Percentiles rank a stretch among this genome's conserved stretches.
phyloP scores from a whole-genome alignment of 1,140 invertebrate species.

The Cotesia glomerata region DNA sequence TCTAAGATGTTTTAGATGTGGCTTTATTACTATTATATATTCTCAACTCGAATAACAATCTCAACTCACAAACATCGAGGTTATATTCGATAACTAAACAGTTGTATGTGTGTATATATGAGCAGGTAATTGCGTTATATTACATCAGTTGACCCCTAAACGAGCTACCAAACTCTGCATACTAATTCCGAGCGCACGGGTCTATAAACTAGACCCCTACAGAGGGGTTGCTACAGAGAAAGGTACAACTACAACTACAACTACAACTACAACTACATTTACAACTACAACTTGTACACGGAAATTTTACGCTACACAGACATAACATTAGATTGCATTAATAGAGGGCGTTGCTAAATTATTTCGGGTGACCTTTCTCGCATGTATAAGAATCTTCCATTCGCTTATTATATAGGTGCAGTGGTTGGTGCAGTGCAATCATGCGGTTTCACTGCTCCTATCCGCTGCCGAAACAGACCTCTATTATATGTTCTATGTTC shows the following conservation, averaged over 20 bases:
- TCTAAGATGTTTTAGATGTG: neutral
- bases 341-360: neutral
- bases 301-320: neutral
- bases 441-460: neutral
- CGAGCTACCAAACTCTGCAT: constrained; percentile 18
- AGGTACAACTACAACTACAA: neutral
- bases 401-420: neutral
- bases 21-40: neutral
- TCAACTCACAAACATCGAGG: neutral
- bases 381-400: constrained; percentile 4
- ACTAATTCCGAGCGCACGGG: neutral
- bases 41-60: neutral
- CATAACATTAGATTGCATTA: neutral
- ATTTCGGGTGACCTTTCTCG: neutral
- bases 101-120: neutral
- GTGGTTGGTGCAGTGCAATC: constrained; percentile 14
- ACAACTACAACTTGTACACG: neutral
- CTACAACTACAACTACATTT: neutral
- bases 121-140: constrained; percentile 1
- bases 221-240: neutral
- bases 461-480: no score
- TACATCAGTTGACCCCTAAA: constrained; percentile 6
- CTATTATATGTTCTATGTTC: no score
- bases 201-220: neutral
- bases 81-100: neutral